Percentiles rank a stretch among this genome's conserved stretches.
phyloP scores from a whole-genome alignment of 1,140 invertebrate species.

The Drosophila mayri region DNA sequence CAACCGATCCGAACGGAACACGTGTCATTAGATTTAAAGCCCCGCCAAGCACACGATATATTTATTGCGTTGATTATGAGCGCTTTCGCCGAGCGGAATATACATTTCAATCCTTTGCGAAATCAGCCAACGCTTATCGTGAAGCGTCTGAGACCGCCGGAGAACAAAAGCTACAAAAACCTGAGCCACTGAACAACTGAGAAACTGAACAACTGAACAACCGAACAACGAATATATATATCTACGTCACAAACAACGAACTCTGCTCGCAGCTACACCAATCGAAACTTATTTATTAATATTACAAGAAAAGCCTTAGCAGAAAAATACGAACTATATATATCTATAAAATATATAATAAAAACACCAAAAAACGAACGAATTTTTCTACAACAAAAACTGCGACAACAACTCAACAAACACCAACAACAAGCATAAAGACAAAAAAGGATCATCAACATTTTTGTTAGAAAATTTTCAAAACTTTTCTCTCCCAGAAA shows the following conservation, averaged over 20 bases:
- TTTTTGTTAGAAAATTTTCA: constrained; percentile 20
- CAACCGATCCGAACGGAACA: constrained; percentile 22
- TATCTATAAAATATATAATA: constrained; percentile 4
- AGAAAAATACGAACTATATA: constrained; percentile 38
- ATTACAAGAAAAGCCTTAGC: constrained; percentile 40
- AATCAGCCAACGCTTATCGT: constrained; percentile 69
- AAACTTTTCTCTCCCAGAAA: constrained; percentile 30
- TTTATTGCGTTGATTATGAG: constrained; percentile 68
- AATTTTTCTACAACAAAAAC: constrained; percentile 47
- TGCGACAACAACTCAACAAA: constrained; percentile 32
- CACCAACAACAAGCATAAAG: constrained; percentile 53
- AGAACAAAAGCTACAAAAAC: constrained; percentile 28
- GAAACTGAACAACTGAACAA: constrained; percentile 6
- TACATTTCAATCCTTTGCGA: constrained; percentile 75
- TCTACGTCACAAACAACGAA: constrained; percentile 48
- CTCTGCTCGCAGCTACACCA: constrained; percentile 45
- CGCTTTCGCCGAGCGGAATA: constrained; percentile 54
- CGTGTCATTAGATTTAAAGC: constrained; percentile 43
- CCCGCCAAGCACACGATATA: constrained; percentile 28
- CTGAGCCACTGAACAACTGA: background rate
- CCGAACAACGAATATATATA: constrained; percentile 28
- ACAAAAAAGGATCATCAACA: constrained; percentile 54
- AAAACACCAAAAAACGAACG: constrained; percentile 67
- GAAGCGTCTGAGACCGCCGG: constrained; percentile 72
- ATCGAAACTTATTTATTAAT: constrained; percentile 53